Evolutionary conservation across 2,113 vertebrate species (phyloP).

Genomic region (Dromas ardeola): DNA sequence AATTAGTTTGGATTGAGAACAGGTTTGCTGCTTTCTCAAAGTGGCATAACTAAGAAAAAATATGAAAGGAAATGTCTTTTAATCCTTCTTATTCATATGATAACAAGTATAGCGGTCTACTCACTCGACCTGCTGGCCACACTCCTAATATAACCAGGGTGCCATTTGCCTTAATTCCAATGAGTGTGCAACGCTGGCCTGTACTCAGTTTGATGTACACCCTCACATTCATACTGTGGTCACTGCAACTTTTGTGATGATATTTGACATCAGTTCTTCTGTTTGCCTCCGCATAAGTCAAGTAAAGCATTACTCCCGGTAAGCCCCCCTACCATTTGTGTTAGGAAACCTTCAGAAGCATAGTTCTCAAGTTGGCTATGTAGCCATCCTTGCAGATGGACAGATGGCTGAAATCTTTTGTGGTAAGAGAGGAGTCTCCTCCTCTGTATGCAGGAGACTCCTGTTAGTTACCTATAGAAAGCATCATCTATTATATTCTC

Average conservation of each 20-base stretch:
- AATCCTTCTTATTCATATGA: neutral
- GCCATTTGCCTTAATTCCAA: neutral
- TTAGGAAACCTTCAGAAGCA: neutral
- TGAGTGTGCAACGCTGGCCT: fast-evolving
- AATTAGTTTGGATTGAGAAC: neutral
- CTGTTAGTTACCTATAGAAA: neutral
- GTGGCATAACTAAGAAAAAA: neutral
- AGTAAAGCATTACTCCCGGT: neutral
- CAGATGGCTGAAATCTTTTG: neutral
- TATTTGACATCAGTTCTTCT: neutral
- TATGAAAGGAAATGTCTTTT: neutral
- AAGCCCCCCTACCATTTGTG: neutral
- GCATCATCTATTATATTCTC: neutral
- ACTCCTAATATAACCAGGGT: neutral
- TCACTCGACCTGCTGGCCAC: fast-evolving
- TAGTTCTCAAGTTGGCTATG: neutral
- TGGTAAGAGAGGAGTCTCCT: no score
- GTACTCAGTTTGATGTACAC: neutral
- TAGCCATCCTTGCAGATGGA: neutral
- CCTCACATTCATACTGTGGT: neutral
- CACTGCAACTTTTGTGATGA: neutral
- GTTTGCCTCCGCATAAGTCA: neutral
- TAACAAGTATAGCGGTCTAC: neutral
- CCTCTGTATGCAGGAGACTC: neutral
- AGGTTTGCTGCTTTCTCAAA: neutral